phyloP scores from a whole-genome alignment of 2,797 vertebrate genomes.

The Melanotaenia maccullochi region DNA sequence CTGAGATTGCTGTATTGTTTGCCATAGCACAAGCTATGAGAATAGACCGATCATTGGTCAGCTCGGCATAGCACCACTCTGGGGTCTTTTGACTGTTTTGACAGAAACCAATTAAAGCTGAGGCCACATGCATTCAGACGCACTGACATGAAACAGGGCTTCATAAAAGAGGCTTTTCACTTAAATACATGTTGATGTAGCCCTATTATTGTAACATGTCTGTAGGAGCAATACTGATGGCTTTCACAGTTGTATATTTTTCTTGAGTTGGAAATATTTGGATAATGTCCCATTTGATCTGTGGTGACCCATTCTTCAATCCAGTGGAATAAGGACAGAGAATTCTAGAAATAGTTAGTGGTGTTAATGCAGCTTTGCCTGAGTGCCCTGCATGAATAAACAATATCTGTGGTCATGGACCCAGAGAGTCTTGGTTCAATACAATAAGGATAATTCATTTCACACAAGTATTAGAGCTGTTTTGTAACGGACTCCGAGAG shows the following conservation, averaged over 20 bases:
- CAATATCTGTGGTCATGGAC: conserved; percentile 67
- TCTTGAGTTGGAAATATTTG: conserved; percentile 53
- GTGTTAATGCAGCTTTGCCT: conserved; percentile 60
- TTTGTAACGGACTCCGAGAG: not conserved
- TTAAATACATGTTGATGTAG: not conserved
- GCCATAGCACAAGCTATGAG: conserved; percentile 7
- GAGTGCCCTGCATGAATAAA: conserved; percentile 76
- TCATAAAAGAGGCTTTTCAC: conserved; percentile 39
- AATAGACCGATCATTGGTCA: conserved; percentile 37
- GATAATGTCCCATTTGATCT: conserved; percentile 37
- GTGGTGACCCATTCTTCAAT: conserved; percentile 41
- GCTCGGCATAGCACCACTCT: conserved; percentile 23
- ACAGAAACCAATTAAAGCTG: conserved; percentile 43
- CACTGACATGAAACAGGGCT: conserved; percentile 51
- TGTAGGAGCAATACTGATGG: conserved; percentile 5
- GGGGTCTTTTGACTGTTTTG: conserved; percentile 35
- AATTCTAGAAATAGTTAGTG: conserved; percentile 67
- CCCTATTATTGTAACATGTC: conserved; percentile 33
- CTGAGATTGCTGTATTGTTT: conserved; percentile 42
- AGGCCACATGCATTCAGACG: conserved; percentile 42
- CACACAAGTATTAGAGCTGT: conserved; percentile 1
- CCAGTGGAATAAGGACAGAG: conserved; percentile 54
- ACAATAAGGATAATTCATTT: conserved; percentile 30
- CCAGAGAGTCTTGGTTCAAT: conserved; percentile 16
- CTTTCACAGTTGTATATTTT: conserved; percentile 35